Evolutionary conservation across 2,797 vertebrate species (phyloP).

Genomic region (Dendrocincla fuliginosa): DNA sequence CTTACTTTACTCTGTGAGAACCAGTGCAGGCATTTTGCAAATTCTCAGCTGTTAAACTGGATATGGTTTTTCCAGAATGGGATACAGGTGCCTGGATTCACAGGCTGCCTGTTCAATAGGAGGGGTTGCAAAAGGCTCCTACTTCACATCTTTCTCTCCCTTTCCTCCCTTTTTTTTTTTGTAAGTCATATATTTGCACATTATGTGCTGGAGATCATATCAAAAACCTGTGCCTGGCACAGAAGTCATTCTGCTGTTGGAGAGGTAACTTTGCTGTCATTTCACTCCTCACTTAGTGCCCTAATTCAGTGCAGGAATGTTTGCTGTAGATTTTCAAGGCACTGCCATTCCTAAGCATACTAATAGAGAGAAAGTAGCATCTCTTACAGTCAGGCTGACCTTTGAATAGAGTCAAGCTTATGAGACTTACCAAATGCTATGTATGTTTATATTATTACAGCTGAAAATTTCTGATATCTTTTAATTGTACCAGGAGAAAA

Average conservation of each 20-base stretch:
- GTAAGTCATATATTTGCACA: neutral
- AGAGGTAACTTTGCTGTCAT: neutral
- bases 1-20: neutral
- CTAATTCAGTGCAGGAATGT: neutral
- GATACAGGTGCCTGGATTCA: neutral
- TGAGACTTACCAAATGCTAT: neutral
- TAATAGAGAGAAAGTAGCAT: neutral
- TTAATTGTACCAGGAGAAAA: neutral
- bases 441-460: neutral
- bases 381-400: neutral
- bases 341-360: neutral
- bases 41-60: slow-evolving; percentile 18
- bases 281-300: neutral
- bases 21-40: neutral
- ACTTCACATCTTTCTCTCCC: neutral
- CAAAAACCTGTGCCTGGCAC: neutral
- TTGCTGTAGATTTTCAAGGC: neutral
- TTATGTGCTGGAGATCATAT: neutral
- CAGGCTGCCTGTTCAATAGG: neutral
- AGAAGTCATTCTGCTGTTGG: neutral
- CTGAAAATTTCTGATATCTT: neutral
- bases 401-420: neutral
- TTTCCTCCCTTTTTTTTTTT: neutral
- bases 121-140: neutral
- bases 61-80: neutral